A percentile compares a stretch with the other conserved stretches of the same genome.
These are phyloP conservation scores for Martes flavigula DNA, from an alignment of 2,797 vertebrate species.

Conservation along the genomic window DNA sequence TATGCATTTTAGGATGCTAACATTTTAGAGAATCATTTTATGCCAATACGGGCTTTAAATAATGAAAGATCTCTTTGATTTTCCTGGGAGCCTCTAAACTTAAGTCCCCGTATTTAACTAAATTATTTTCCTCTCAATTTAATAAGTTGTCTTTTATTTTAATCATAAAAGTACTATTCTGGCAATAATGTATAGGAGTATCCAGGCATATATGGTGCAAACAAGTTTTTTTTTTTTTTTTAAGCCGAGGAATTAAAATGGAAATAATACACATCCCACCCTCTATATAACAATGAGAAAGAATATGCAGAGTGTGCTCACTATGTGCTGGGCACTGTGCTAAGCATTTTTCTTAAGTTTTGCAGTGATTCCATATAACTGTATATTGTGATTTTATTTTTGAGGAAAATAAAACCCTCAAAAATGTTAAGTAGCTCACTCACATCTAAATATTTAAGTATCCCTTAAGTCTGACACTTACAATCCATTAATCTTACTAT, in stretches of 20 bases:
- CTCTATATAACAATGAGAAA: neutral
- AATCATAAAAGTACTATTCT: neutral
- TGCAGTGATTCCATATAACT: neutral
- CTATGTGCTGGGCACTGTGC: rapidly evolving
- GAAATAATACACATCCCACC: neutral
- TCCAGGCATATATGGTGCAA: neutral
- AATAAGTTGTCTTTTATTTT: neutral
- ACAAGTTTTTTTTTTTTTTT: neutral
- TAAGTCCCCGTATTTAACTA: neutral
- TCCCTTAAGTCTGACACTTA: neutral
- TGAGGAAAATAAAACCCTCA: neutral
- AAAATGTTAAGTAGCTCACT: neutral
- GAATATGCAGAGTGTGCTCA: neutral
- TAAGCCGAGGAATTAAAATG: neutral
- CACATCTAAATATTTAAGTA: neutral
- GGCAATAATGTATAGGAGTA: neutral
- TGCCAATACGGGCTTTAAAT: neutral
- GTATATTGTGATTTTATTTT: neutral
- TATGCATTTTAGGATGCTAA: neutral
- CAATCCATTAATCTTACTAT: neutral
- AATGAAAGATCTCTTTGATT: neutral
- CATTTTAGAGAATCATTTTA: neutral
- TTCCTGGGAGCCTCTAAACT: neutral
- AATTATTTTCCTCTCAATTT: neutral
- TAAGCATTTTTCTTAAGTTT: neutral